Conservation (phyloP, 2,888 invertebrate species). For the Folsomia candida region DNA sequence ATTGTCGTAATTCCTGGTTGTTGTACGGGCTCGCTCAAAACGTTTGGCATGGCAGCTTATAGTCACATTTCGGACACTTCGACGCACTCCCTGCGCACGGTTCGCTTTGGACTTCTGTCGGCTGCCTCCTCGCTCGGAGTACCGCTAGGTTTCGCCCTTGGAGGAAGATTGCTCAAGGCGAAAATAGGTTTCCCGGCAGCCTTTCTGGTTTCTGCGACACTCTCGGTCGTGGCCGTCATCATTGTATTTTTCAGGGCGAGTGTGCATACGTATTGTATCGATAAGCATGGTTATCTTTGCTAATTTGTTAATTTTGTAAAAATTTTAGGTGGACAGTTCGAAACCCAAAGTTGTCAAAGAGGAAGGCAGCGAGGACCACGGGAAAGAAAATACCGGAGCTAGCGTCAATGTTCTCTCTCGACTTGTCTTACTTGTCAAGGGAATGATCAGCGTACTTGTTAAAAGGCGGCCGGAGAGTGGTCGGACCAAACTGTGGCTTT, state of each 20-base stretch:
- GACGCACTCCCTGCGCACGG: conserved; percentile 61
- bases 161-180: conserved; percentile 34
- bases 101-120: conserved; percentile 61
- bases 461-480: background rate
- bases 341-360: too few species aligned
- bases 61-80: conserved; percentile 52
- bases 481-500: background rate
- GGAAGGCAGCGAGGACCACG: too few species aligned
- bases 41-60: conserved; percentile 47
- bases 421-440: too few species aligned
- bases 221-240: background rate
- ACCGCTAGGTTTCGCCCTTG: conserved; percentile 44
- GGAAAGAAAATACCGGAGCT: too few species aligned
- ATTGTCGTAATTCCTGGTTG: background rate
- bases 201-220: background rate
- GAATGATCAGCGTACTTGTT: too few species aligned
- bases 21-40: conserved; percentile 11
- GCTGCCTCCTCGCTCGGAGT: conserved; percentile 26
- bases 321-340: too few species aligned
- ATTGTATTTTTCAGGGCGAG: conserved; percentile 20
- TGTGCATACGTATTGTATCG: too few species aligned
- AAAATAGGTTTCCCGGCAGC: background rate
- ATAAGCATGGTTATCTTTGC: too few species aligned
- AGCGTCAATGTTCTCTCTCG: too few species aligned
- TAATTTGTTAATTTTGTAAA: too few species aligned